A percentile compares a stretch with the other conserved stretches of the same genome.
These are phyloP conservation scores for Arbacia lixula DNA, from an alignment of 53 echinoderm and acorn worm genomes.

Conservation along the genomic window DNA sequence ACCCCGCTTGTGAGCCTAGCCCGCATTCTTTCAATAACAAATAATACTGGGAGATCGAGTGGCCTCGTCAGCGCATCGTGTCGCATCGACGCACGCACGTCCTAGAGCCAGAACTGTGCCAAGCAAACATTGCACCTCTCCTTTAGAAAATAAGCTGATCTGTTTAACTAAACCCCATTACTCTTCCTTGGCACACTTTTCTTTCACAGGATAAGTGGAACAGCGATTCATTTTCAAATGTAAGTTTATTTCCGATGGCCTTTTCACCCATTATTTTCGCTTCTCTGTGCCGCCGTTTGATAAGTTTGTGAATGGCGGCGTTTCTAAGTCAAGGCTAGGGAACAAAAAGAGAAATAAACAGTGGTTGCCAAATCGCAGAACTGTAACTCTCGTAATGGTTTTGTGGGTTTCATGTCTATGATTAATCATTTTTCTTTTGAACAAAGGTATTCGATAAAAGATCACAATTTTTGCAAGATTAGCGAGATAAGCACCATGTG, in stretches of 20 bases:
- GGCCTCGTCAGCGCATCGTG: not conserved
- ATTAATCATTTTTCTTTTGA: no score
- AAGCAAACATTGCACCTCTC: conserved; percentile 30
- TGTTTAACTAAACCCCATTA: conserved; percentile 37
- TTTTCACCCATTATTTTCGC: not conserved
- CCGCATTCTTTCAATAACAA: no score
- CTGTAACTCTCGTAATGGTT: no score
- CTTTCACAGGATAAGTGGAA: not conserved
- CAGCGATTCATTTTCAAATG: conserved; percentile 12
- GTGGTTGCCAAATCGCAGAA: no score
- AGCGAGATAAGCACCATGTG: no score
- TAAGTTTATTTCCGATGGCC: conserved; percentile 26
- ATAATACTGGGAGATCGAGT: conserved; percentile 1
- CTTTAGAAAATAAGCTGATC: conserved; percentile 19
- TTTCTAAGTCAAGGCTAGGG: conserved; percentile 12
- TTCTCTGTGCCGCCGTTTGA: not conserved
- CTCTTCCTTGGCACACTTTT: conserved; percentile 27
- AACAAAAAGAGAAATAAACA: conserved; percentile 15
- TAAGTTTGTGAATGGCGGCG: conserved; percentile 20
- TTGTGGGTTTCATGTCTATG: no score
- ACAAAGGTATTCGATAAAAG: no score
- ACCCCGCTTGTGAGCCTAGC: not conserved
- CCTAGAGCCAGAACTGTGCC: not conserved
- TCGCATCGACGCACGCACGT: conserved; percentile 2
- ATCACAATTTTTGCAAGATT: no score